Evolutionary conservation across 2,888 invertebrate species (phyloP).

Genomic region (Acrobasis repandana): DNA sequence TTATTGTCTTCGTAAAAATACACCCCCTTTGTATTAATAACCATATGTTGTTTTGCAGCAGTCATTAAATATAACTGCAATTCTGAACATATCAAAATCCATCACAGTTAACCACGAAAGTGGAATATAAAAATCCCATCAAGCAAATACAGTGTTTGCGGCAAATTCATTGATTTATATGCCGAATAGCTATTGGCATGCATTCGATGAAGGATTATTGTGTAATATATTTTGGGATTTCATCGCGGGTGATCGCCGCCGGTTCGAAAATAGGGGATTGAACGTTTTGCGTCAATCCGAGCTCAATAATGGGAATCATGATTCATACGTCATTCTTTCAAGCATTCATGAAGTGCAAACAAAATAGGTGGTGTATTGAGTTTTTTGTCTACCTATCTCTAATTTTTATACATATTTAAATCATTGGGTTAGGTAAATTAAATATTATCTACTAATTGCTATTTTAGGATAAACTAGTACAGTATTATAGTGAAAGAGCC

Average conservation of each 20-base stretch:
- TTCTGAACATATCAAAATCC: constrained; percentile 12
- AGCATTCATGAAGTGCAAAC: no score
- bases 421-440: no score
- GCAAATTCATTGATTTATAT: constrained; percentile 24
- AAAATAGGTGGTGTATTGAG: no score
- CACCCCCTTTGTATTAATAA: background rate
- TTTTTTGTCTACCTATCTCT: no score
- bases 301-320: constrained; percentile 1
- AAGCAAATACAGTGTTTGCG: constrained; percentile 23
- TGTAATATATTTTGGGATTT: constrained; percentile 24
- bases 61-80: background rate
- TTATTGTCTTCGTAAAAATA: background rate
- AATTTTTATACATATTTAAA: no score
- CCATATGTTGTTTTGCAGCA: background rate
- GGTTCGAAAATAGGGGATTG: constrained; percentile 13
- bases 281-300: constrained; percentile 8
- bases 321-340: background rate
- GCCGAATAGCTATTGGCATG: constrained; percentile 23
- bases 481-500: no score
- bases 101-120: constrained; percentile 20
- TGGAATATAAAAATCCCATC: constrained; percentile 22
- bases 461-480: no score
- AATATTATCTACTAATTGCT: no score
- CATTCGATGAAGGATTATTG: constrained; percentile 23
- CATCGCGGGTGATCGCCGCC: constrained; percentile 9